Conservation (phyloP, 2,797 vertebrate genomes). For the Perdix hodgsoniae region DNA sequence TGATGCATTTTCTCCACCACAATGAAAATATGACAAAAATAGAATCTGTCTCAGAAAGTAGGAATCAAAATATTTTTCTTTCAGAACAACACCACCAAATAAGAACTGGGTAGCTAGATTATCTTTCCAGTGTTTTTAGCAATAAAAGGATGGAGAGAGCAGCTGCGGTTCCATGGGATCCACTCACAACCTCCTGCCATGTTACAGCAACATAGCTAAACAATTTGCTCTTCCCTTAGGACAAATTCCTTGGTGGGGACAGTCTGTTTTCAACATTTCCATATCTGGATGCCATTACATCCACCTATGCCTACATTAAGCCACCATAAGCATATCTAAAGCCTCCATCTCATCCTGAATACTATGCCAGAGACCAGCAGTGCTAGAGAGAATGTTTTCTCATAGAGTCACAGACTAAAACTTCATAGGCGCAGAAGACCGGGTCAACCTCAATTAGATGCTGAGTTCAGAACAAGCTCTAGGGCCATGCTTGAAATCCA, state of each 20-base stretch:
- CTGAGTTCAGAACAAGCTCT: not conserved
- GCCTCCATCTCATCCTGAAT: conserved; percentile 46
- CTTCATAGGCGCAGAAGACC: not conserved
- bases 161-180: not conserved
- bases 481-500: not conserved
- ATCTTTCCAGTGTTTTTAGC: not conserved
- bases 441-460: not conserved
- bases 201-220: conserved; percentile 38
- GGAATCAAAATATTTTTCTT: not conserved
- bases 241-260: conserved; percentile 44
- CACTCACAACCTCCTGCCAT: not conserved
- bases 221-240: conserved; percentile 10
- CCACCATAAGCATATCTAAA: conserved; percentile 33
- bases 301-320: conserved; percentile 44
- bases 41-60: not conserved
- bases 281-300: conserved; percentile 53
- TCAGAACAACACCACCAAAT: not conserved
- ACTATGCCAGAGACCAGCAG: conserved; percentile 24
- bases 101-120: not conserved
- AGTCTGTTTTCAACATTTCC: conserved; percentile 60
- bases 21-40: not conserved
- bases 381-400: conserved; percentile 14
- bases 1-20: not conserved
- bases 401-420: not conserved
- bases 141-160: not conserved